A percentile compares a stretch with the other conserved stretches of the same genome.
Conservation (phyloP, 2,797 vertebrate species). For the Microctenopoma stevenorrisi region DNA sequence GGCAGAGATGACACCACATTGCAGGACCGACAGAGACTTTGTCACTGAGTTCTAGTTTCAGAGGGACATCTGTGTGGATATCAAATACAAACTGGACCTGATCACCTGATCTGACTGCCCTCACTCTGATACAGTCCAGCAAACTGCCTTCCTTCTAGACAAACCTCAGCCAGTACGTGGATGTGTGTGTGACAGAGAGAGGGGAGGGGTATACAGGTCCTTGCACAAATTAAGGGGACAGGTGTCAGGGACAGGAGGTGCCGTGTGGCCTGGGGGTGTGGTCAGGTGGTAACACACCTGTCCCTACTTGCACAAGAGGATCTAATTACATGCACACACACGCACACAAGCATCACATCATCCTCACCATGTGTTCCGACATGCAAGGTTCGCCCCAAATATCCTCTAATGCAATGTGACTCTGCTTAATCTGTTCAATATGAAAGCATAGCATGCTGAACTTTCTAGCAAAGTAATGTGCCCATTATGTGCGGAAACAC, state of each 20-base stretch:
- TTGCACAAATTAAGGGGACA: slow-evolving; percentile 76
- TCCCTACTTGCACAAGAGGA: slow-evolving; percentile 71
- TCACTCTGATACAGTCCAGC: slow-evolving; percentile 64
- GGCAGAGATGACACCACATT: slow-evolving; percentile 47
- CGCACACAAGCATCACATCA: slow-evolving; percentile 56
- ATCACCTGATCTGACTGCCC: slow-evolving; percentile 52
- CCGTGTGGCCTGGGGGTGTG: slow-evolving; percentile 76
- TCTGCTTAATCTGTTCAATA: slow-evolving; percentile 47
- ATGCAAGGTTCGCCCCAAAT: slow-evolving; percentile 56
- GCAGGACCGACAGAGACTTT: slow-evolving; percentile 33
- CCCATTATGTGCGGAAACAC: slow-evolving; percentile 16
- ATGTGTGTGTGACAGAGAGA: slow-evolving; percentile 25
- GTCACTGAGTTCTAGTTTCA: slow-evolving; percentile 75
- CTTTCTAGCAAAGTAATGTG: slow-evolving; percentile 23
- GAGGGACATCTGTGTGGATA: slow-evolving; percentile 75
- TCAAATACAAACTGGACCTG: slow-evolving; percentile 56
- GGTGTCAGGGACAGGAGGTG: slow-evolving; percentile 86
- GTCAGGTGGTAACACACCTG: slow-evolving; percentile 84
- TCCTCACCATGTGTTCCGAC: slow-evolving; percentile 69
- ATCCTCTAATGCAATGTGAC: slow-evolving; percentile 41
- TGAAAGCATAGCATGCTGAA: slow-evolving; percentile 22
- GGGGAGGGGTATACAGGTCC: slow-evolving; percentile 54
- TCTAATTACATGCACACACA: slow-evolving; percentile 77
- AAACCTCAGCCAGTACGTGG: slow-evolving; percentile 32
- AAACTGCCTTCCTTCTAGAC: slow-evolving; percentile 65